Evolutionary conservation across 2,113 vertebrate species (phyloP).

Genomic region (Neodon shergylaensis): DNA sequence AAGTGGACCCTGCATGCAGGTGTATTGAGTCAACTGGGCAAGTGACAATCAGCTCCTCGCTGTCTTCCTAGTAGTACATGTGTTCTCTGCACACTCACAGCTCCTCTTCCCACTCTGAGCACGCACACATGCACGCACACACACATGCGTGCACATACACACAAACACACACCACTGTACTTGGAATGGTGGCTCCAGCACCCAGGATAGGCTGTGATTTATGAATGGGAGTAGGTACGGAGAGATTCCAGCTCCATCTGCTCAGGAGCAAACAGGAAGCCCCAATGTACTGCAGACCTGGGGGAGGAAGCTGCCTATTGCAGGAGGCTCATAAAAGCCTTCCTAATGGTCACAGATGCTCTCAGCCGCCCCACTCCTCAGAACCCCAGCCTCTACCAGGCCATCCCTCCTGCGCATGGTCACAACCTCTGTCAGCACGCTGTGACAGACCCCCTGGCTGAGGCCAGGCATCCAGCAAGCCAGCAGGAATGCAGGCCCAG

Average conservation of each 20-base stretch:
- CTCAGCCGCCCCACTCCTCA: conserved; percentile 63
- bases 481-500: not conserved
- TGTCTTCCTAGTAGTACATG: not conserved
- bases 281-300: conserved; percentile 85
- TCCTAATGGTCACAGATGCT: conserved; percentile 88
- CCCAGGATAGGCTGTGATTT: conserved; percentile 83
- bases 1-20: not conserved
- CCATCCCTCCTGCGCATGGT: not conserved
- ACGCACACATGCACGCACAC: not conserved
- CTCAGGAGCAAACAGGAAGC: conserved; percentile 88
- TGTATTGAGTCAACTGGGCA: too few relatives aligned
- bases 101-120: not conserved
- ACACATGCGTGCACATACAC: not conserved
- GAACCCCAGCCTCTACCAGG: not conserved
- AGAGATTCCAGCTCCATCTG: conserved; percentile 89
- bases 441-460: not conserved
- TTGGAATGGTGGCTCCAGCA: conserved; percentile 83
- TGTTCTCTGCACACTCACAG: too few relatives aligned
- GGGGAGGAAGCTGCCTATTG: conserved; percentile 84
- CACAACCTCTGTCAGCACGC: not conserved
- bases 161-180: conserved; percentile 61
- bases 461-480: not conserved
- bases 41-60: not conserved
- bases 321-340: conserved; percentile 87
- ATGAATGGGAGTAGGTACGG: conserved; percentile 85